Evolutionary conservation across 2,797 vertebrate species (phyloP).

Genomic region (Bufotes viridis): DNA sequence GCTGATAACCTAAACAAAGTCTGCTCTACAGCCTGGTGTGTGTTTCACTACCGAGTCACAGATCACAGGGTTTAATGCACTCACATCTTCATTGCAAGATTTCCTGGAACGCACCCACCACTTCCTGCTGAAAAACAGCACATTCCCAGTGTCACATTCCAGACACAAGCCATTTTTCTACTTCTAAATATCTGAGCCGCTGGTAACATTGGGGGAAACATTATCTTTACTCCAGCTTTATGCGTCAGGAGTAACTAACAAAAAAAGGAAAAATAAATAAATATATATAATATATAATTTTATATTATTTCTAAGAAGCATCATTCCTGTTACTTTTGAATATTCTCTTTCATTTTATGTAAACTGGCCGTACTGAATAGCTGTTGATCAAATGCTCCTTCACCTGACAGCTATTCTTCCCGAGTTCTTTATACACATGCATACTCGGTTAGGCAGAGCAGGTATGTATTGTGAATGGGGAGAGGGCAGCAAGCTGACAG

Average conservation of each 20-base stretch:
- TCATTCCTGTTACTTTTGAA: neutral
- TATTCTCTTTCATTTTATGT: too few relatives aligned
- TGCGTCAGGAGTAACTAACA: neutral
- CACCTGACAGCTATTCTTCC: too few relatives aligned
- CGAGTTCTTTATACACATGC: too few relatives aligned
- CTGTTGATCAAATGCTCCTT: too few relatives aligned
- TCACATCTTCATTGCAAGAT: slow-evolving; percentile 41
- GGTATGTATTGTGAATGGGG: too few relatives aligned
- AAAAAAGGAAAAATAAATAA: neutral
- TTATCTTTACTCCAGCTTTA: neutral
- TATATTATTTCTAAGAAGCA: neutral
- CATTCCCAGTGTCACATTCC: slow-evolving; percentile 43
- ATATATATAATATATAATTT: neutral
- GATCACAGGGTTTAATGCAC: slow-evolving; percentile 25
- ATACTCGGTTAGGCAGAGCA: too few relatives aligned
- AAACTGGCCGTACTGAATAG: too few relatives aligned
- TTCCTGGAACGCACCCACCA: slow-evolving; percentile 46
- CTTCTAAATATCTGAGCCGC: neutral
- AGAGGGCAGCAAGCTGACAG: too few relatives aligned
- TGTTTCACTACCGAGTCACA: slow-evolving; percentile 28
- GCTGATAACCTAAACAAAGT: neutral
- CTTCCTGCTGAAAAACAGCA: slow-evolving; percentile 25
- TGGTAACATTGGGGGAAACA: neutral
- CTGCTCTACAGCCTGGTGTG: neutral
- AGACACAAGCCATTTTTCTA: slow-evolving; percentile 24